phyloP scores from a whole-genome alignment of 2,888 invertebrate species.

The Candidula unifasciata region DNA sequence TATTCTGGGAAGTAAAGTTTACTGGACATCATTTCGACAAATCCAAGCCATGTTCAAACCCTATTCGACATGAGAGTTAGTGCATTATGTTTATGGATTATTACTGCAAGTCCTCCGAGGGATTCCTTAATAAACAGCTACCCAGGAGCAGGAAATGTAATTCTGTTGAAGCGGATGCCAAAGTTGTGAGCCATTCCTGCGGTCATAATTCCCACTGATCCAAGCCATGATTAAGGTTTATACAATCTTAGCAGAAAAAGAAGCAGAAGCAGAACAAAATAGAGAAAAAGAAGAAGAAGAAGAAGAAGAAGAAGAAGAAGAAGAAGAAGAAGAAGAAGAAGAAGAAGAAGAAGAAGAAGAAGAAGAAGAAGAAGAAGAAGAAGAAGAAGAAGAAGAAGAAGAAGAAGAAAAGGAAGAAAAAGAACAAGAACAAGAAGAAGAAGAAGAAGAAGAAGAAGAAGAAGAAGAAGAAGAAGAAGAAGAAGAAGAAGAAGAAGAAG shows the following conservation, averaged over 20 bases:
- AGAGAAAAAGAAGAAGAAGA: conserved; percentile 29
- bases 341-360: not conserved
- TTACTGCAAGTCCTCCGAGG: too few species aligned
- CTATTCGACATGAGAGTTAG: too few species aligned
- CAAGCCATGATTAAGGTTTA: too few species aligned
- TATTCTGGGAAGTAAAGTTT: too few species aligned
- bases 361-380: not conserved
- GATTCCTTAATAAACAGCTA: too few species aligned
- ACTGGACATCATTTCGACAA: too few species aligned
- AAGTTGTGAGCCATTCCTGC: too few species aligned
- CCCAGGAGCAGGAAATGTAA: too few species aligned
- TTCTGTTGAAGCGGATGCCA: too few species aligned
- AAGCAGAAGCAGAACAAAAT: not conserved
- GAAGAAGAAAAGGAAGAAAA: not conserved
- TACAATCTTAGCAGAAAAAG: not conserved
- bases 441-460: not conserved
- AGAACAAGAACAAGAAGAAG: not conserved
- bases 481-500: not conserved
- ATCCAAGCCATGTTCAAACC: too few species aligned
- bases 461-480: not conserved
- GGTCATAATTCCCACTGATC: too few species aligned
- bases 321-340: conserved; percentile 4
- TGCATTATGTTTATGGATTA: too few species aligned
- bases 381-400: not conserved
- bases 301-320: conserved; percentile 10